phyloP scores from a whole-genome alignment of 2,113 vertebrate genomes.

The Rhea pennata region DNA sequence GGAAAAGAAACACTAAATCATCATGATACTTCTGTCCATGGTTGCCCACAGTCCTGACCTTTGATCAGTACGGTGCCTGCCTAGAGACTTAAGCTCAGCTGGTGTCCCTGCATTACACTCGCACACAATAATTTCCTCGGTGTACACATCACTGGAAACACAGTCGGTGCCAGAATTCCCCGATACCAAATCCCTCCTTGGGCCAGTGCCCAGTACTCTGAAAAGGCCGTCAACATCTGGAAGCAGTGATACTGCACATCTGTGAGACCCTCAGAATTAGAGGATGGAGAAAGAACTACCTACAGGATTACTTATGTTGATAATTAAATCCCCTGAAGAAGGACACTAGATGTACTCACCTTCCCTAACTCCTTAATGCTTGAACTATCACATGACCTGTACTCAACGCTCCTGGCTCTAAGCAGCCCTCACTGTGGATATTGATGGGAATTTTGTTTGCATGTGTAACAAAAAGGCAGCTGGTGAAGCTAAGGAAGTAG shows the following conservation, averaged over 20 bases:
- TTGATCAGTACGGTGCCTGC: background rate
- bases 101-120: constrained; percentile 26
- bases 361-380: background rate
- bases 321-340: constrained; percentile 43
- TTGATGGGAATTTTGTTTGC: background rate
- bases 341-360: background rate
- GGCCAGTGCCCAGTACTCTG: constrained; percentile 46
- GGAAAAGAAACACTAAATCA: background rate
- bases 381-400: background rate
- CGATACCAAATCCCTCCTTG: constrained; percentile 51
- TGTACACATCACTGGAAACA: background rate
- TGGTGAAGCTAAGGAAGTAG: background rate
- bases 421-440: background rate
- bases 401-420: rapidly evolving
- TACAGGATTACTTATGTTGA: background rate
- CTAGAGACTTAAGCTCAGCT: background rate
- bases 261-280: constrained; percentile 1
- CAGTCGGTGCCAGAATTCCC: constrained; percentile 47
- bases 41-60: background rate
- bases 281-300: background rate
- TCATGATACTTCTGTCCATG: rapidly evolving
- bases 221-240: constrained; percentile 54
- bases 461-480: background rate
- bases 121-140: constrained; percentile 57
- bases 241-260: constrained; percentile 60